Evolutionary conservation across 2,113 vertebrate genomes (phyloP).

Genomic region (Tretioscincus oriximinensis): DNA sequence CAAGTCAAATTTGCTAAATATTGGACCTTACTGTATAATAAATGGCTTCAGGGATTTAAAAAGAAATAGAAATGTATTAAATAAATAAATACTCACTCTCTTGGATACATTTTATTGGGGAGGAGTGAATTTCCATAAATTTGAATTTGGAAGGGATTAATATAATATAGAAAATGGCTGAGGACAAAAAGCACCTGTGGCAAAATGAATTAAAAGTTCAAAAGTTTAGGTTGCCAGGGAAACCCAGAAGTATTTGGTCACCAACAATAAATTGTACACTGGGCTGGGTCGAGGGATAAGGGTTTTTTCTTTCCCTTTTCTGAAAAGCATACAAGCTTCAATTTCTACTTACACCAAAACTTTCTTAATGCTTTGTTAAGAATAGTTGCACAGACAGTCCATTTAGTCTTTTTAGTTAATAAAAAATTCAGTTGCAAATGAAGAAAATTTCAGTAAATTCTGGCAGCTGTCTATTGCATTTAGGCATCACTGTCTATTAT

Average conservation of each 20-base stretch:
- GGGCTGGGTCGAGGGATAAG: neutral
- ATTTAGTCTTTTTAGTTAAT: constrained; percentile 25
- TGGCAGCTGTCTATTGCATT: neutral
- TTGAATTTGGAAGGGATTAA: constrained; percentile 24
- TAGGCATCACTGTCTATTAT: neutral
- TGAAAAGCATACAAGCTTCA: constrained; percentile 38
- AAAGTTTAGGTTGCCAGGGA: constrained; percentile 20
- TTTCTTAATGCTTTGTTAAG: constrained; percentile 34
- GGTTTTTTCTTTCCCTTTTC: constrained; percentile 26
- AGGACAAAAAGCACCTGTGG: constrained; percentile 22
- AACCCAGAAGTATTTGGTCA: constrained; percentile 34
- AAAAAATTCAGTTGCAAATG: neutral
- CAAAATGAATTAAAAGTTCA: constrained; percentile 36
- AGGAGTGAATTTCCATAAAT: too few species aligned
- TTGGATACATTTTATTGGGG: neutral
- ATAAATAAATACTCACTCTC: neutral
- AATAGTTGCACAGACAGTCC: constrained; percentile 50
- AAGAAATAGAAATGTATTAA: too few species aligned
- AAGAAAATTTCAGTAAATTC: neutral
- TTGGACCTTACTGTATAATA: too few species aligned
- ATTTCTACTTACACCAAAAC: constrained; percentile 20
- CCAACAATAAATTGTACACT: constrained; percentile 9
- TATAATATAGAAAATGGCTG: neutral
- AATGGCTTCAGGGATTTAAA: too few species aligned
- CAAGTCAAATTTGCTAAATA: too few species aligned